Evolutionary conservation across 2,888 invertebrate genomes (phyloP).

Genomic region (Octodonta nipae): DNA sequence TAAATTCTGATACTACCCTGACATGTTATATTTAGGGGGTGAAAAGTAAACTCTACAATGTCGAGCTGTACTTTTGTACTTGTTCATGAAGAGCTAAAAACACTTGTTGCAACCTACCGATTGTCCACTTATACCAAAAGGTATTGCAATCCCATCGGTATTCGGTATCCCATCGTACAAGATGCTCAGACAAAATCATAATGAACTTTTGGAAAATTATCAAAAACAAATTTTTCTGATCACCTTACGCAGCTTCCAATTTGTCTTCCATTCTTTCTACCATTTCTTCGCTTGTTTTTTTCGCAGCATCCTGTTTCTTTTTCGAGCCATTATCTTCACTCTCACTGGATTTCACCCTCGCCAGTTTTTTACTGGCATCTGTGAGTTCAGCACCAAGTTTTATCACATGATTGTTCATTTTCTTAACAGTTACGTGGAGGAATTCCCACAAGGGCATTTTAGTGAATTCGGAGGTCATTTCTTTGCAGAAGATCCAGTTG

Average conservation of each 20-base stretch:
- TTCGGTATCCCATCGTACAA: conserved; percentile 87
- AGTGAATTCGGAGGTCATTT: conserved; percentile 83
- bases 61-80: too few species aligned
- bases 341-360: conserved; percentile 69
- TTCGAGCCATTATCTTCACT: conserved; percentile 43
- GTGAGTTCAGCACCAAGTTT: conserved; percentile 68
- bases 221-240: conserved; percentile 91
- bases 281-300: conserved; percentile 64
- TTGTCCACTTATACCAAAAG: conserved; percentile 91
- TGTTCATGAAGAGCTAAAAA: too few species aligned
- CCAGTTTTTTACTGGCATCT: conserved; percentile 76
- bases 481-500: conserved; percentile 93
- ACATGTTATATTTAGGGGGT: too few species aligned
- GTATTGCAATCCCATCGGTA: conserved; percentile 83
- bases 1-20: too few species aligned
- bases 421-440: conserved; percentile 85
- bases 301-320: conserved; percentile 36
- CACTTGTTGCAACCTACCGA: conserved; percentile 86
- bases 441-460: conserved; percentile 95
- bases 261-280: conserved; percentile 94
- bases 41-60: too few species aligned
- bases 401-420: conserved; percentile 90
- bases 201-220: conserved; percentile 97
- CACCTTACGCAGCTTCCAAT: conserved; percentile 84
- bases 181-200: conserved; percentile 91